Percentiles rank a stretch among this genome's conserved stretches.
These are phyloP conservation scores for Achatina immaculata DNA, from an alignment of 1,140 invertebrate species.

Conservation along the genomic window DNA sequence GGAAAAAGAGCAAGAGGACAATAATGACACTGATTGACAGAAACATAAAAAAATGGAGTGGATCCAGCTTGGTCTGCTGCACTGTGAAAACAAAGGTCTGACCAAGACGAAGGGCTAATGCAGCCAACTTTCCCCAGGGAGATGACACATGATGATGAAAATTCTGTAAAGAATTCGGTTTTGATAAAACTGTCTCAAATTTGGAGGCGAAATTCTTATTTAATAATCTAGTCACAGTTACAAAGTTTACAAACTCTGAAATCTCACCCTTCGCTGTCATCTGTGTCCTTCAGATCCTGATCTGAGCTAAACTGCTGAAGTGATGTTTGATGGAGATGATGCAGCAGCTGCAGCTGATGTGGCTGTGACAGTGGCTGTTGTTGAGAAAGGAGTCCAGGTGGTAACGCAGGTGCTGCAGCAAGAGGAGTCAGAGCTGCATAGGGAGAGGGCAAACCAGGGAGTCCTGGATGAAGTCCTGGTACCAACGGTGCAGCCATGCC, in stretches of 20 bases:
- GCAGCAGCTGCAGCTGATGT: neutral
- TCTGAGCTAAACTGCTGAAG: slow-evolving; percentile 21
- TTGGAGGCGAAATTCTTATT: no score
- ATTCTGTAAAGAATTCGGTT: no score
- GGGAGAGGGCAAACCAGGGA: slow-evolving; percentile 39
- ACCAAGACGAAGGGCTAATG: no score
- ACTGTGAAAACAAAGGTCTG: no score
- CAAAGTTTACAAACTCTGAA: neutral
- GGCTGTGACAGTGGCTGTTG: slow-evolving; percentile 24
- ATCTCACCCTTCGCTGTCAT: slow-evolving; percentile 27
- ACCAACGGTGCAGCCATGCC: slow-evolving; percentile 20
- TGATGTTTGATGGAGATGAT: neutral
- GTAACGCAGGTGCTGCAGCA: slow-evolving; percentile 35
- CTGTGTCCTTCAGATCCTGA: slow-evolving; percentile 24
- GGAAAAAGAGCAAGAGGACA: no score
- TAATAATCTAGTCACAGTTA: no score
- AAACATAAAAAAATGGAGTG: no score
- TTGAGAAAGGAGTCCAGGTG: neutral
- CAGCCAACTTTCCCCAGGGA: no score
- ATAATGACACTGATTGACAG: no score
- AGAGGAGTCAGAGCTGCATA: slow-evolving; percentile 33
- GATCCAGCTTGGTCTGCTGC: no score
- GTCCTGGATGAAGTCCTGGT: slow-evolving; percentile 28
- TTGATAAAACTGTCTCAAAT: no score
- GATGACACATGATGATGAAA: no score